Percentiles rank a stretch among this genome's conserved stretches.
These are phyloP conservation scores for Neosilurus mollespiculum DNA, from an alignment of 2,797 vertebrate species.

Conservation along the genomic window DNA sequence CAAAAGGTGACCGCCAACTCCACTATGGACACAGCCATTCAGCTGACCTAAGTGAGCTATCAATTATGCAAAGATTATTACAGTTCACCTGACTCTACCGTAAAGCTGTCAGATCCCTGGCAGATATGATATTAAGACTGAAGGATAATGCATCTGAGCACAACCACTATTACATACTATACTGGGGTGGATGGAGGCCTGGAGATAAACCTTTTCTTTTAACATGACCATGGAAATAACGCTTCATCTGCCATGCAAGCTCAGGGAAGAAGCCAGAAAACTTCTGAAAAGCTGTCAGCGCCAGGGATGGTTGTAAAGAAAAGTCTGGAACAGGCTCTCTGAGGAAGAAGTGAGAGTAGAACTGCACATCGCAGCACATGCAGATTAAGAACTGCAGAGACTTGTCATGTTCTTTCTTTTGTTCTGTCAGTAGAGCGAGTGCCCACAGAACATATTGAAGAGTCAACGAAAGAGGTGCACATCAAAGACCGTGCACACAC, in stretches of 20 bases:
- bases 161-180: slow-evolving; percentile 32
- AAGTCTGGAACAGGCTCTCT: slow-evolving; percentile 15
- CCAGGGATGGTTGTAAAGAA: slow-evolving; percentile 12
- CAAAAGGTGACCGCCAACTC: slow-evolving; percentile 14
- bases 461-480: slow-evolving; percentile 20
- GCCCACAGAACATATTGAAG: slow-evolving; percentile 28
- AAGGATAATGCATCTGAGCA: slow-evolving; percentile 31
- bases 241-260: slow-evolving; percentile 27
- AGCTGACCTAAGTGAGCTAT: slow-evolving; percentile 28
- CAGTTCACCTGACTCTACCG: slow-evolving; percentile 15
- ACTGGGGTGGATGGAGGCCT: slow-evolving; percentile 21
- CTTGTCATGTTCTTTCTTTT: slow-evolving; percentile 32
- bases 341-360: slow-evolving; percentile 28
- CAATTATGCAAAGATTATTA: slow-evolving; percentile 29
- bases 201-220: slow-evolving; percentile 31
- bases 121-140: slow-evolving; percentile 29
- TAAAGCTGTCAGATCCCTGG: slow-evolving; percentile 32
- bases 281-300: slow-evolving; percentile 30
- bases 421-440: slow-evolving; percentile 25
- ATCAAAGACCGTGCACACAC: slow-evolving; percentile 29
- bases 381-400: slow-evolving; percentile 31
- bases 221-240: slow-evolving; percentile 11
- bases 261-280: slow-evolving; percentile 21
- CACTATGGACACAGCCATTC: slow-evolving; percentile 26
- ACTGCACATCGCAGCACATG: slow-evolving; percentile 39